Evolutionary conservation across 2,113 vertebrate species (phyloP).

Genomic region (Etheostoma spectabile): DNA sequence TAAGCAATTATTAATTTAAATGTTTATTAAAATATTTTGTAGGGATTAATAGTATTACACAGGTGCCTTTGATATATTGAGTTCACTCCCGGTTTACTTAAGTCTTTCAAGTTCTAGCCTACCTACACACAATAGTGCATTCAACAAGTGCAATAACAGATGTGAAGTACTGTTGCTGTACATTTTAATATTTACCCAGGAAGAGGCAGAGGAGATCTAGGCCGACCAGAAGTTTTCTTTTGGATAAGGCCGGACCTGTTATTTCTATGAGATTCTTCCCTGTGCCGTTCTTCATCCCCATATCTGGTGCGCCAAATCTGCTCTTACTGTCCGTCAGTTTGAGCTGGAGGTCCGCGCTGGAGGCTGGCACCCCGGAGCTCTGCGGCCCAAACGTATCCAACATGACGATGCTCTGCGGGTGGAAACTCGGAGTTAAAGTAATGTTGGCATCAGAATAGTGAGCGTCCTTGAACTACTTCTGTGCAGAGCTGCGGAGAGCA

Average conservation of each 20-base stretch:
- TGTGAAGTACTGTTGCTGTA: not conserved
- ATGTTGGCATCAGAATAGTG: conserved; percentile 30
- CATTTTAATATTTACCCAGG: conserved; percentile 63
- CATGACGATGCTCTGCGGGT: conserved; percentile 42
- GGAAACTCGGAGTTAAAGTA: not conserved
- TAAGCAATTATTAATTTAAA: not conserved
- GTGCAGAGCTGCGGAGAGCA: not conserved
- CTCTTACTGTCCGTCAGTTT: conserved; percentile 61
- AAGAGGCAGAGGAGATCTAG: conserved; percentile 77
- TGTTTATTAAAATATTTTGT: not conserved
- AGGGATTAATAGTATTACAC: not conserved
- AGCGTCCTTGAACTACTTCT: not conserved
- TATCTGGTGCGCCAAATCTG: conserved; percentile 21
- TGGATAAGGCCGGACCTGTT: conserved; percentile 65
- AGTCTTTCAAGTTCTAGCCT: not conserved
- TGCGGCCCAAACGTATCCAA: conserved; percentile 61
- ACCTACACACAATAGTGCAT: not conserved
- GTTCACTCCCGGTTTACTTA: not conserved
- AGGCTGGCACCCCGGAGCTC: conserved; percentile 9
- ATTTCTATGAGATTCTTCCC: conserved; percentile 59
- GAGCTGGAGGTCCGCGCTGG: conserved; percentile 63
- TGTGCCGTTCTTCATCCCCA: conserved; percentile 57
- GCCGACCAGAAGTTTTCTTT: conserved; percentile 72
- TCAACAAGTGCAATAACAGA: not conserved
- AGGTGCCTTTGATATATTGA: not conserved